Conservation (phyloP, 2,113 vertebrate genomes). For the Dermatemys mawii region DNA sequence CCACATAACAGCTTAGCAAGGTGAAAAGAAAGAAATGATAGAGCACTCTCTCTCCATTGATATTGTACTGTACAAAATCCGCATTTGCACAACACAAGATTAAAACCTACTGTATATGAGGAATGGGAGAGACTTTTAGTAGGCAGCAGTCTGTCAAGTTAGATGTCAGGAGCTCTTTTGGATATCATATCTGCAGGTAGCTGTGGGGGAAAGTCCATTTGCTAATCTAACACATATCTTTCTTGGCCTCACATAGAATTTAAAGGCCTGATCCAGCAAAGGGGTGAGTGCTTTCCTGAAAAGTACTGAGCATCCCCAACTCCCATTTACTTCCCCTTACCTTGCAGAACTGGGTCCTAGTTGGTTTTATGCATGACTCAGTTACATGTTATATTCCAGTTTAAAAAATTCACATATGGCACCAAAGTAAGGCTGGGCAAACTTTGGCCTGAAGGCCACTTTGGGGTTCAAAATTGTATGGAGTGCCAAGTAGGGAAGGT, state of each 20-base stretch:
- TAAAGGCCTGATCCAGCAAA: constrained; percentile 10
- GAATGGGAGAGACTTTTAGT: neutral
- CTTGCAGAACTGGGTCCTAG: neutral
- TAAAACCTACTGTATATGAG: neutral
- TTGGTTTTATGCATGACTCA: constrained; percentile 48
- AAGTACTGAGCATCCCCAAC: neutral
- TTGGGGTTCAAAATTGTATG: too few species aligned
- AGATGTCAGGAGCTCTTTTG: constrained; percentile 33
- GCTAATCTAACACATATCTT: constrained; percentile 40
- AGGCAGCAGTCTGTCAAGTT: constrained; percentile 33
- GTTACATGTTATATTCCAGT: constrained; percentile 26
- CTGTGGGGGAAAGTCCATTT: constrained; percentile 3
- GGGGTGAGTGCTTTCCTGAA: neutral
- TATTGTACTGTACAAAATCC: neutral
- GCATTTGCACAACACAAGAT: neutral
- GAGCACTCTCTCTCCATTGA: neutral
- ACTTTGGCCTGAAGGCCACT: too few species aligned
- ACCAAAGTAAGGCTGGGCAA: too few species aligned
- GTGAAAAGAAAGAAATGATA: neutral
- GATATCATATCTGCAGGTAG: constrained; percentile 38
- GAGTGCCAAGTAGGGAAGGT: too few species aligned
- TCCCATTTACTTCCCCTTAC: neutral
- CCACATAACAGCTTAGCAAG: neutral
- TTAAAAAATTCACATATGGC: constrained; percentile 20
- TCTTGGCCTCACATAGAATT: constrained; percentile 25